Base-by-base conservation (phyloP, 1,140 invertebrate genomes). In the Babylonia areolata region DNA sequence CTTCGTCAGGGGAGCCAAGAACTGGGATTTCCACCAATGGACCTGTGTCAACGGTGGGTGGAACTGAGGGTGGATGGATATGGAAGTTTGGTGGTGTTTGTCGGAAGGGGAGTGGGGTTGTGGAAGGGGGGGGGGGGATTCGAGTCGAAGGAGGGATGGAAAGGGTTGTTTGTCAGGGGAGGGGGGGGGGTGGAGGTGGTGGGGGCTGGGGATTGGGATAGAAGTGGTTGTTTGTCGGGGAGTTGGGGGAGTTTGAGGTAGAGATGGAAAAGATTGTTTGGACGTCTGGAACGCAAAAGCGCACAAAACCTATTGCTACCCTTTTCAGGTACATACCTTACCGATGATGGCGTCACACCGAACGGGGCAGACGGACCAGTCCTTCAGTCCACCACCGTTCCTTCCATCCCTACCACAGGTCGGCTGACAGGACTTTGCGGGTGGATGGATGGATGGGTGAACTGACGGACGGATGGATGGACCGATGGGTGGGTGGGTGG, bases 21-120 rank as follows among this genome's bases (percentile, higher is more conserved):
- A 84, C 69, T 84, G 82, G 82, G 82, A 84, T 40, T 84, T 75
- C 82, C 75, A 84, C 40, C 82, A 84, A 31, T 84, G 82, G 82
- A 84, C 64, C 23, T 84, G 82, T 40, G 23, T 84, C 58, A 84
- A 73, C 12, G 82, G 82, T 84, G 20, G 17, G 46, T 9, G 17
- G 46, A 51, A 17, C n/a, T n/a, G 46, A 17, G 17, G 46, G 9
- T 9, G 46, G 46, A 17, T 51, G 46, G 46, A 17, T 9, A 51
- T 51, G 46, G 46, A 51, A n/a, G n/a, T n/a, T n/a, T n/a, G n/a
- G n/a, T n/a, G n/a, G n/a, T n/a, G n/a, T n/a, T n/a, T n/a, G n/a
- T n/a, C n/a, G 46, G 46, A 51, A 17, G 17, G 46, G 46, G 46
- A 35, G 71, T 33, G 35, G 6, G n/a, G 64, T 31, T 6, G 20